Conservation (phyloP, 2,797 vertebrate species). For the Furcifer pardalis region DNA sequence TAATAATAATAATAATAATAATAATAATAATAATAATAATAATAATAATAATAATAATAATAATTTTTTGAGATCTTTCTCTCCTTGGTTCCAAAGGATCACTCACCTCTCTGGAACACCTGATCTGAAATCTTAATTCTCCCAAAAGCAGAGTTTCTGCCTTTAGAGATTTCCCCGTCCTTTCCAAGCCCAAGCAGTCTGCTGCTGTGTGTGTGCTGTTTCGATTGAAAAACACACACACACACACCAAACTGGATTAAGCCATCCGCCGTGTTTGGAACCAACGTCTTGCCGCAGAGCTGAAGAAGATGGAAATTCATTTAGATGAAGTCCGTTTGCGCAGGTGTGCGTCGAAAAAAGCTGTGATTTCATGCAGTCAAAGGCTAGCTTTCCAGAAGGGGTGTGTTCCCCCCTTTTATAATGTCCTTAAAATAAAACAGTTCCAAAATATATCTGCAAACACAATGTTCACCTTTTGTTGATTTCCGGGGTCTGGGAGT, state of each 20-base stretch:
- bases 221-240: too few relatives aligned
- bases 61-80: too few relatives aligned
- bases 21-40: too few relatives aligned
- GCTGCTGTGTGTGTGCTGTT: too few relatives aligned
- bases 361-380: background rate
- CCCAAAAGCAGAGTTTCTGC: too few relatives aligned
- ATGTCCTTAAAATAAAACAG: background rate
- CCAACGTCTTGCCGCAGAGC: constrained; percentile 11
- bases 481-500: rapidly evolving
- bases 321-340: background rate
- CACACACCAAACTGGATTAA: background rate
- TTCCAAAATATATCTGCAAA: background rate
- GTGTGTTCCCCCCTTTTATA: rapidly evolving
- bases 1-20: too few relatives aligned
- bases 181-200: background rate
- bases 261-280: background rate
- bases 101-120: too few relatives aligned
- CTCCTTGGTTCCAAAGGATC: too few relatives aligned
- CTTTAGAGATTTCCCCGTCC: too few relatives aligned
- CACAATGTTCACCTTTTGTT: background rate
- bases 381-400: background rate
- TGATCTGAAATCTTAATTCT: too few relatives aligned
- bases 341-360: background rate
- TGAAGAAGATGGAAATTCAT: background rate
- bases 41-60: too few relatives aligned